Percentiles rank a stretch among this genome's conserved stretches.
These are phyloP conservation scores for Trichogramma dendrolimi DNA, from an alignment of 2,888 invertebrate genomes.

Conservation along the genomic window DNA sequence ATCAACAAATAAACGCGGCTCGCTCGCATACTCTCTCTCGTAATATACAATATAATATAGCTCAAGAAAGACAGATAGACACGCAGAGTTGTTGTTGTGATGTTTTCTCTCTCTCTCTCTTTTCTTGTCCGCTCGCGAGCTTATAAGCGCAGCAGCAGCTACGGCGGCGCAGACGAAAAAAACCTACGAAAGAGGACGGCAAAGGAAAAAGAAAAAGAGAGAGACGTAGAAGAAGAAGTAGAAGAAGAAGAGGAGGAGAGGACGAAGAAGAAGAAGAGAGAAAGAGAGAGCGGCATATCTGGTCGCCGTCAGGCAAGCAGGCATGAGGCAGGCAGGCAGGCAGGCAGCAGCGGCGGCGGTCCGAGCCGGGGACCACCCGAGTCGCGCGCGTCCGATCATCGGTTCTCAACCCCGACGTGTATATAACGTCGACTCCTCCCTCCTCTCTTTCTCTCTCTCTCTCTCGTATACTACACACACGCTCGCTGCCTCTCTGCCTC, in stretches of 20 bases:
- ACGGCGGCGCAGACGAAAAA: not conserved
- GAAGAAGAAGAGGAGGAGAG: not conserved
- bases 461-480: conserved; percentile 11
- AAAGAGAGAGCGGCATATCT: too few species aligned
- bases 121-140: not conserved
- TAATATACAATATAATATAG: not conserved
- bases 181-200: not conserved
- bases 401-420: conserved; percentile 42
- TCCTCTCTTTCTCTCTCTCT: conserved; percentile 14
- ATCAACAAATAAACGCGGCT: not conserved
- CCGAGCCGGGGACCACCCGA: conserved; percentile 47
- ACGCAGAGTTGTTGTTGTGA: too few species aligned
- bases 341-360: conserved; percentile 36
- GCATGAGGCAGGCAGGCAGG: too few species aligned
- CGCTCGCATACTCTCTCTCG: not conserved
- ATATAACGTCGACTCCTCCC: conserved; percentile 20
- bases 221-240: not conserved
- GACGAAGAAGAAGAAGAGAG: too few species aligned
- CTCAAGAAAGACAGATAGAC: too few species aligned
- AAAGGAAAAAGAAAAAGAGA: not conserved
- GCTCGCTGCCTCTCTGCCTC: conserved; percentile 11
- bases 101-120: not conserved
- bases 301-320: too few species aligned
- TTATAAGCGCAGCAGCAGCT: not conserved
- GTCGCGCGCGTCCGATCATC: conserved; percentile 36